Evolutionary conservation across 2,888 invertebrate species (phyloP).

Genomic region (Protula sp.): DNA sequence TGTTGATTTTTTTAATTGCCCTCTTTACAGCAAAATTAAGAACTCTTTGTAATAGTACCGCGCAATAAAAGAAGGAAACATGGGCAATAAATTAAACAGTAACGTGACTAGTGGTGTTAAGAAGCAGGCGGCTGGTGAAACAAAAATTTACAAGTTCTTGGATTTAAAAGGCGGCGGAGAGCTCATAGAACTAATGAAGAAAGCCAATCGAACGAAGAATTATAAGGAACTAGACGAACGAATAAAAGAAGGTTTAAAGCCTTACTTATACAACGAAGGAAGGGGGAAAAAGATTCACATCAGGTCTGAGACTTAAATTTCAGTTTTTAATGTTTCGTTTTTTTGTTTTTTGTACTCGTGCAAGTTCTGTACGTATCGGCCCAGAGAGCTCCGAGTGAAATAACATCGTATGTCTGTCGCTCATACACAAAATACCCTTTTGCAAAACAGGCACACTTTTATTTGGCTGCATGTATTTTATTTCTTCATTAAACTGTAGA

Average conservation of each 20-base stretch:
- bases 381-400: too few relatives aligned
- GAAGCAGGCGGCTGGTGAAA: constrained; percentile 68
- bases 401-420: too few relatives aligned
- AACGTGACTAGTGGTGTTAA: constrained; percentile 88
- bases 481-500: too few relatives aligned
- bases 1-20: too few relatives aligned
- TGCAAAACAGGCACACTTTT: too few relatives aligned
- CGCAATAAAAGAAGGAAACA: constrained; percentile 29
- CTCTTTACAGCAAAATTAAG: too few relatives aligned
- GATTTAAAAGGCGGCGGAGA: constrained; percentile 65
- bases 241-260: constrained; percentile 78
- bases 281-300: constrained; percentile 62
- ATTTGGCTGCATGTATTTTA: too few relatives aligned
- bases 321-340: too few relatives aligned
- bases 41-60: too few relatives aligned
- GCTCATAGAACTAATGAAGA: constrained; percentile 46
- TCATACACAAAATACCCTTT: too few relatives aligned
- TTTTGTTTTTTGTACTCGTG: not conserved
- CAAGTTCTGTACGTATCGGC: too few relatives aligned
- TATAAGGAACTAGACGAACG: constrained; percentile 73
- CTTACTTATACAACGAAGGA: constrained; percentile 89
- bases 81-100: constrained; percentile 58
- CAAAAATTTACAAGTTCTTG: constrained; percentile 17
- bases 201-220: constrained; percentile 24
- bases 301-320: too few relatives aligned